phyloP scores from a whole-genome alignment of 2,797 vertebrate species.

The Myotis planiceps region DNA sequence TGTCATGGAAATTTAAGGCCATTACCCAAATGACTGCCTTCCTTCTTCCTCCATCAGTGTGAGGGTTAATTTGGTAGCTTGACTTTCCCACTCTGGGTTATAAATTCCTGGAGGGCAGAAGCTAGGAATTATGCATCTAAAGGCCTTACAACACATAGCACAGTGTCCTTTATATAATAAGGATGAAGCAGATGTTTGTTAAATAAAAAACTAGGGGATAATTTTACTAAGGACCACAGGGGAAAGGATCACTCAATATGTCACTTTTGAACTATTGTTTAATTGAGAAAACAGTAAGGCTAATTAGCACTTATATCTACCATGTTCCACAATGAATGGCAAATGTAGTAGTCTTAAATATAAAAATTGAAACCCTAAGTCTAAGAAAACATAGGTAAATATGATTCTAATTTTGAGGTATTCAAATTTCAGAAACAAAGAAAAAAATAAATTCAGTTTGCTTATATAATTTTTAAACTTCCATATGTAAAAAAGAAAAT shows the following conservation, averaged over 20 bases:
- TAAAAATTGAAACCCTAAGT: conserved; percentile 29
- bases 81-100: background rate
- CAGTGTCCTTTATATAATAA: background rate
- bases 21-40: background rate
- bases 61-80: background rate
- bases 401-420: background rate
- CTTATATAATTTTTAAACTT: background rate
- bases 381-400: background rate
- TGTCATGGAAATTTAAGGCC: background rate
- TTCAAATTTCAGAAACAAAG: conserved; percentile 34
- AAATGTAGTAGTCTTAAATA: conserved; percentile 13
- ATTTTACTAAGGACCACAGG: background rate
- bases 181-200: background rate
- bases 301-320: background rate
- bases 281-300: background rate
- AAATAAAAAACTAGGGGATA: background rate
- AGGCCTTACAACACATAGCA: background rate
- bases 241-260: background rate
- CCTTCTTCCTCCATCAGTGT: background rate
- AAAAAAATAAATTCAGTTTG: background rate
- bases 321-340: background rate
- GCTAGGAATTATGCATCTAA: background rate
- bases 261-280: background rate
- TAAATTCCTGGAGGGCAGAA: background rate
- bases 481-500: background rate